Conservation (phyloP, 2,888 invertebrate species). For the Hydrotaea cyrtoneurina region DNA sequence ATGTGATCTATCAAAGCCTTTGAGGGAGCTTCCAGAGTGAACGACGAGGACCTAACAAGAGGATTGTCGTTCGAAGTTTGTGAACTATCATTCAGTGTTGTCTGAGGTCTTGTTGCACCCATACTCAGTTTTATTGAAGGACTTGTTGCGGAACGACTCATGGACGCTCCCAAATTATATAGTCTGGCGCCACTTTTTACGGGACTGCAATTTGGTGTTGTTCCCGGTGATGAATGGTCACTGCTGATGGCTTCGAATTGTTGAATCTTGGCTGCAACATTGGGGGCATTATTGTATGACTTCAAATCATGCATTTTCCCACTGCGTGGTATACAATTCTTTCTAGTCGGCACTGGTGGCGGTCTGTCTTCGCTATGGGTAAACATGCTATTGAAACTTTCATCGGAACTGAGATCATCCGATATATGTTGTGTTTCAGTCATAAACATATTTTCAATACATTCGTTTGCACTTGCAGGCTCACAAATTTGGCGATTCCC, state of each 20-base stretch:
- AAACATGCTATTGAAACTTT: conserved; percentile 60
- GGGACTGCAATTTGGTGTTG: conserved; percentile 33
- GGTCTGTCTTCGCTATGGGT: conserved; percentile 47
- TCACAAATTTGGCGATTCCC: conserved; percentile 57
- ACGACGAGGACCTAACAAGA: conserved; percentile 88
- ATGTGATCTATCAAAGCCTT: conserved; percentile 83
- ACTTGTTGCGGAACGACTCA: conserved; percentile 75
- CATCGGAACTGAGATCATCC: conserved; percentile 66
- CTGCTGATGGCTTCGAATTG: conserved; percentile 58
- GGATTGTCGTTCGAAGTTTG: conserved; percentile 70
- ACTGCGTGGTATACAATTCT: conserved; percentile 61
- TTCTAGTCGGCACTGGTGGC: conserved; percentile 2
- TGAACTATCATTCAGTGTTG: conserved; percentile 58
- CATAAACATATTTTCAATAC: conserved; percentile 31
- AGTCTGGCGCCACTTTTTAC: conserved; percentile 19
- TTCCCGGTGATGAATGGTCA: conserved; percentile 35
- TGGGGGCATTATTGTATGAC: conserved; percentile 45
- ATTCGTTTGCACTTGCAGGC: conserved; percentile 20
- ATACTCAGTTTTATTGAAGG: conserved; percentile 71
- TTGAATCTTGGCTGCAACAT: conserved; percentile 62
- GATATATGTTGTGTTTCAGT: conserved; percentile 11
- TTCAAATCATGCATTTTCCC: conserved; percentile 56
- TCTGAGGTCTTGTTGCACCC: conserved; percentile 79
- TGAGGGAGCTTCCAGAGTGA: conserved; percentile 89
- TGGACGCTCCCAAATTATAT: background rate